Conservation (phyloP, 2,797 vertebrate species). For the Hypotaenidia okinawae region DNA sequence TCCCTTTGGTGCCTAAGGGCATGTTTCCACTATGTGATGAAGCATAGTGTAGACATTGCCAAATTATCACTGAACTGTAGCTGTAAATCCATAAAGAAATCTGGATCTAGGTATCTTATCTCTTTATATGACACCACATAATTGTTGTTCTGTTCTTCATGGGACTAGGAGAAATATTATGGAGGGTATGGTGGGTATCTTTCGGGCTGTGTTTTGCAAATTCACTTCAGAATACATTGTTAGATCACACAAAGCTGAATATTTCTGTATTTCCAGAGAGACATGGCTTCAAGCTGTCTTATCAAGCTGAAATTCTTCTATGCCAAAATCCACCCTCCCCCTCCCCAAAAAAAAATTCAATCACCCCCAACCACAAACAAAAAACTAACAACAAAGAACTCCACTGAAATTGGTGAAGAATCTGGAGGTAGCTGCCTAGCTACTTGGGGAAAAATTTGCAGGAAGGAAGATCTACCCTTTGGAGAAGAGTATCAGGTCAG, state of each 20-base stretch:
- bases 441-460: neutral
- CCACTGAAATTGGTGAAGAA: too few species aligned
- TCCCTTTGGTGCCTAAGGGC: neutral
- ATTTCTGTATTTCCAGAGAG: neutral
- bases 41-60: neutral
- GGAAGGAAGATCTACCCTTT: neutral
- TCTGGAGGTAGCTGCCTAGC: neutral
- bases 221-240: neutral
- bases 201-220: neutral
- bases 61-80: neutral
- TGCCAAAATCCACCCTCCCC: too few species aligned
- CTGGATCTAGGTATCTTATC: neutral
- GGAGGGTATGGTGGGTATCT: rapidly evolving
- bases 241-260: neutral
- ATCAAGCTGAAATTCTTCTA: neutral
- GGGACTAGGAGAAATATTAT: neutral
- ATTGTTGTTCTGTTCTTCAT: neutral
- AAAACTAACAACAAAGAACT: neutral
- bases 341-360: neutral
- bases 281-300: neutral
- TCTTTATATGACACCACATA: neutral
- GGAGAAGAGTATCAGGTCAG: neutral
- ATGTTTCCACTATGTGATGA: neutral
- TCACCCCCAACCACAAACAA: too few species aligned
- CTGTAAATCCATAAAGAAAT: neutral